Percentiles rank a stretch among this genome's conserved stretches.
phyloP scores from a whole-genome alignment of 2,888 invertebrate genomes.

The Masnerella sp. region DNA sequence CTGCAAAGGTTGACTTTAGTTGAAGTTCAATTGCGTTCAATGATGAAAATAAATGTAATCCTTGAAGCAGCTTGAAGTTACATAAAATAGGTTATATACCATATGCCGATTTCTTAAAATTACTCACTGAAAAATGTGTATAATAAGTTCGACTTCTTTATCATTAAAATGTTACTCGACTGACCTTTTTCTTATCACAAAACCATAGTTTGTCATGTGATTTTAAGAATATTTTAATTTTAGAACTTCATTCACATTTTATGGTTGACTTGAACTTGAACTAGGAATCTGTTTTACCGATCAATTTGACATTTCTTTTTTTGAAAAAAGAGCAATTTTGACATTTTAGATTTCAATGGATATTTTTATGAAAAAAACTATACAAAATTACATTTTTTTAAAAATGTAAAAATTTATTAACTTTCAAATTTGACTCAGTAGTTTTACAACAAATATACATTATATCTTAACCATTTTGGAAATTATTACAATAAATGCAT shows the following conservation, averaged over 20 bases:
- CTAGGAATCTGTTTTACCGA: too few relatives aligned
- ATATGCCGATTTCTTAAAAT: neutral
- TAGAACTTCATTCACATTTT: too few relatives aligned
- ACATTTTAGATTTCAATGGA: too few relatives aligned
- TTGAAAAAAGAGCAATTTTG: too few relatives aligned
- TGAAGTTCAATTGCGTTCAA: conserved; percentile 17
- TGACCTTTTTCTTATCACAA: too few relatives aligned
- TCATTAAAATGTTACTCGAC: too few relatives aligned
- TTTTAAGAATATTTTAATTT: too few relatives aligned
- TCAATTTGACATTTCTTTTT: too few relatives aligned
- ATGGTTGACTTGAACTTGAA: too few relatives aligned
- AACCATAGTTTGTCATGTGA: too few relatives aligned
- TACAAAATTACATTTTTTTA: conserved; percentile 15
- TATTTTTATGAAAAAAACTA: neutral
- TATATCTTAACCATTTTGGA: conserved; percentile 19
- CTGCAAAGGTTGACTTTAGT: neutral
- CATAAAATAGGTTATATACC: conserved; percentile 41
- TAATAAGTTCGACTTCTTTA: too few relatives aligned
- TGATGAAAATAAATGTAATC: conserved; percentile 36
- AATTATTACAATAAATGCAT: conserved; percentile 10
- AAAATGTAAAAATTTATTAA: conserved; percentile 65
- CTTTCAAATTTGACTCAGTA: conserved; percentile 51
- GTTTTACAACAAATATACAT: conserved; percentile 54
- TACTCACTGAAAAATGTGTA: neutral
- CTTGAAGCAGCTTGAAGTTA: conserved; percentile 43